Conservation (phyloP, 2,113 vertebrate species). For the Pygoscelis adeliae region DNA sequence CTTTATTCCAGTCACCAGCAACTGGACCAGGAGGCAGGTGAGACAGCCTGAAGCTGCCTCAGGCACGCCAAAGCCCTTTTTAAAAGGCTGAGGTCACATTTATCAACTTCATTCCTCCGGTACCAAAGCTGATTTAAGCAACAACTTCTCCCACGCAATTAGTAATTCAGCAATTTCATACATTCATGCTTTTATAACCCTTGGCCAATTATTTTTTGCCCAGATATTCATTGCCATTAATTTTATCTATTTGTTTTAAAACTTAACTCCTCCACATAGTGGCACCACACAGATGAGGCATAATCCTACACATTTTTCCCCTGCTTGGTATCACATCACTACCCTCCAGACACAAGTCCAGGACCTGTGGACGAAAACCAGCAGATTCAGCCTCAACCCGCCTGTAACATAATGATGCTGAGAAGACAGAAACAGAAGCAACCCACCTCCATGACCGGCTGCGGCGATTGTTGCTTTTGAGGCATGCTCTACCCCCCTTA, state of each 20-base stretch:
- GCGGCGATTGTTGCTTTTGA: accelerated
- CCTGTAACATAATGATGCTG: neutral
- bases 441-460: accelerated
- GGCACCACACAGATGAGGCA: neutral
- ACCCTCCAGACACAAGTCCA: neutral
- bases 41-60: neutral
- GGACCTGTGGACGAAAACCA: neutral
- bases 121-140: neutral
- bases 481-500: neutral
- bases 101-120: neutral
- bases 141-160: neutral
- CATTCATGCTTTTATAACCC: neutral
- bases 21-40: neutral
- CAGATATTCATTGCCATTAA: neutral
- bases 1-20: neutral
- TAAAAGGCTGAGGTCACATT: neutral
- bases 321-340: neutral
- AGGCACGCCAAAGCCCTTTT: neutral
- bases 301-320: neutral
- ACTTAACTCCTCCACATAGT: neutral
- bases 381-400: neutral
- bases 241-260: neutral
- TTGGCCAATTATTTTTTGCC: neutral
- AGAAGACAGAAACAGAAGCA: neutral
- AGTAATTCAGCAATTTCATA: neutral